These are phyloP conservation scores for Ploceus nigricollis DNA, from an alignment of 2,113 vertebrate species.

Conservation along the genomic window DNA sequence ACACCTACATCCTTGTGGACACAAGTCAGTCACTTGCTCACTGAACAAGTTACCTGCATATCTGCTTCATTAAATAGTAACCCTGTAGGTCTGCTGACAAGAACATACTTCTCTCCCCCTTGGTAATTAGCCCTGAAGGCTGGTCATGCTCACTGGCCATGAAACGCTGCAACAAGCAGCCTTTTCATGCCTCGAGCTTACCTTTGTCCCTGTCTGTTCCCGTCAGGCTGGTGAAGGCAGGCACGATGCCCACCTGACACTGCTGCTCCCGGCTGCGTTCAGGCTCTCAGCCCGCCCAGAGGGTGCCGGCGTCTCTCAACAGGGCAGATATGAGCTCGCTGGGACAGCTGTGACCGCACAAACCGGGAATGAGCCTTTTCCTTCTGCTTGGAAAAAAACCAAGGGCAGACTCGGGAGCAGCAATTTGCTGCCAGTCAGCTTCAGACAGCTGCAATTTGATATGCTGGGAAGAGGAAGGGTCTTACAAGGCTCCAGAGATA, in stretches of 20 bases:
- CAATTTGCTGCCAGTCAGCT: neutral
- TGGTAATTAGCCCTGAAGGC: slow-evolving; percentile 66
- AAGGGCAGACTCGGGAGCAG: neutral
- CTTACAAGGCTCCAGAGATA: neutral
- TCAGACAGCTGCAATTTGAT: neutral
- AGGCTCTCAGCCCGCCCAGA: neutral
- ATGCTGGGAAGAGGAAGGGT: slow-evolving; percentile 17
- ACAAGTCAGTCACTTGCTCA: slow-evolving; percentile 8
- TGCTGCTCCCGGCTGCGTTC: neutral
- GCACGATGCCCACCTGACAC: neutral
- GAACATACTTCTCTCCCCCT: slow-evolving; percentile 57
- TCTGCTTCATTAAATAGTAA: slow-evolving; percentile 70
- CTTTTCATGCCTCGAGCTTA: slow-evolving; percentile 58
- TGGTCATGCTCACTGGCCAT: slow-evolving; percentile 67
- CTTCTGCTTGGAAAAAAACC: neutral
- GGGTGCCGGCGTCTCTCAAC: neutral
- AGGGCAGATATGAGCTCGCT: slow-evolving; percentile 20
- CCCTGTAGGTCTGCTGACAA: slow-evolving; percentile 61
- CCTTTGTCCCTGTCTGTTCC: slow-evolving; percentile 58
- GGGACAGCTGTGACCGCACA: neutral
- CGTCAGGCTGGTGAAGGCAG: neutral
- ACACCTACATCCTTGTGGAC: neutral
- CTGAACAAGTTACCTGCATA: slow-evolving; percentile 43
- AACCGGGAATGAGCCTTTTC: neutral
- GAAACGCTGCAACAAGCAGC: slow-evolving; percentile 56